Percentiles rank a stretch among this genome's conserved stretches.
Evolutionary conservation across 2,888 invertebrate species (phyloP).

Genomic region (Pyralis farinalis): DNA sequence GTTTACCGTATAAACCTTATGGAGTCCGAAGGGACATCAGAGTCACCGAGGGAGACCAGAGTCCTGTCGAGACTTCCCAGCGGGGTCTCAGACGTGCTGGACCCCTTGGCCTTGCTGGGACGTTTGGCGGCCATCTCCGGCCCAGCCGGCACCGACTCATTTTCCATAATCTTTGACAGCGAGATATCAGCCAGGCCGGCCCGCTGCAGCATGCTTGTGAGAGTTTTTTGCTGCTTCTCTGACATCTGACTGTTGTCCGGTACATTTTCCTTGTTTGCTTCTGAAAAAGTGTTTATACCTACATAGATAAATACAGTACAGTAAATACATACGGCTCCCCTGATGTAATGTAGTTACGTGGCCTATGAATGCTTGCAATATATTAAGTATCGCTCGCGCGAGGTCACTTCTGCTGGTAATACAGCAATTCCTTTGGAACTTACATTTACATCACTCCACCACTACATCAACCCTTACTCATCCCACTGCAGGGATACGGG

Average conservation of each 20-base stretch:
- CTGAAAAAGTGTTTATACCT: slow-evolving; percentile 22
- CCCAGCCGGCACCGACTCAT: not conserved
- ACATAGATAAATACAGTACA: too few relatives aligned
- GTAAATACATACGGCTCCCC: too few relatives aligned
- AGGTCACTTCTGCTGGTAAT: too few relatives aligned
- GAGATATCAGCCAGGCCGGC: slow-evolving; percentile 47
- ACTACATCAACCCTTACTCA: too few relatives aligned
- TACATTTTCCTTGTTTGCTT: slow-evolving; percentile 51
- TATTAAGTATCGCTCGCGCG: too few relatives aligned
- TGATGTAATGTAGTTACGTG: too few relatives aligned
- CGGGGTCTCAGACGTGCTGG: slow-evolving; percentile 49
- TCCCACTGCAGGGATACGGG: too few relatives aligned
- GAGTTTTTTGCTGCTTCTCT: slow-evolving; percentile 18
- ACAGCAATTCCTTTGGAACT: too few relatives aligned
- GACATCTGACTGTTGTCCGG: slow-evolving; percentile 21
- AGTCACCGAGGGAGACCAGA: slow-evolving; percentile 64
- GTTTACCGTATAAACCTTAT: slow-evolving; percentile 51
- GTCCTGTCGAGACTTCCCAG: slow-evolving; percentile 66
- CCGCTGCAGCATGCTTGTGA: slow-evolving; percentile 43
- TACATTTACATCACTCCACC: too few relatives aligned
- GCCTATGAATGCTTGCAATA: too few relatives aligned
- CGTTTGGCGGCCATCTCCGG: slow-evolving; percentile 11
- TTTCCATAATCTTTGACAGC: not conserved
- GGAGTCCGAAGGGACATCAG: slow-evolving; percentile 55
- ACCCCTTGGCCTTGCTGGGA: slow-evolving; percentile 39